Conservation (phyloP, 2,113 vertebrate species). For the Ursus arctos region DNA sequence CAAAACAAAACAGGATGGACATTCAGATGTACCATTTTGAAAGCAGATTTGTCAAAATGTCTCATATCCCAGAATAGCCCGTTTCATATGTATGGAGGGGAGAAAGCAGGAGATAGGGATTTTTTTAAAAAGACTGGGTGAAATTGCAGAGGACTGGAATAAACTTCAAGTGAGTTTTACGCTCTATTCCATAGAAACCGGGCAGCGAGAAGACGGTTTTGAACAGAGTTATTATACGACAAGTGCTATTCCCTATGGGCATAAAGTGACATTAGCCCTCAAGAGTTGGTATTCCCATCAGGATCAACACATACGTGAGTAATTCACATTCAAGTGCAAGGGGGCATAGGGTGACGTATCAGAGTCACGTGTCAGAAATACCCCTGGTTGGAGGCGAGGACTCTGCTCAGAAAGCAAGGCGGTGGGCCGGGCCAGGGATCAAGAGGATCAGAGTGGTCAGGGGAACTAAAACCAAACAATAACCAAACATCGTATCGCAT, state of each 20-base stretch:
- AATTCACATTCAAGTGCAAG: not conserved
- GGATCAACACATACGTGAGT: not conserved
- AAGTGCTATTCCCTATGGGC: not conserved
- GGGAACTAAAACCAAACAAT: not conserved
- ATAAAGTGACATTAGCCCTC: not conserved
- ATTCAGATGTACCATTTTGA: not conserved
- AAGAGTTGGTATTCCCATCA: not conserved
- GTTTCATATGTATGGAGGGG: not conserved
- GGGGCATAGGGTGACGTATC: not conserved
- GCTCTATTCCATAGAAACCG: not conserved
- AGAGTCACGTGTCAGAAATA: not conserved
- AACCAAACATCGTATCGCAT: not conserved
- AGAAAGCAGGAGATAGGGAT: not conserved
- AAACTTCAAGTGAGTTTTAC: not conserved
- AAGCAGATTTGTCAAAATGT: not conserved
- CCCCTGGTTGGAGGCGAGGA: not conserved
- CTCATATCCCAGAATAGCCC: not conserved
- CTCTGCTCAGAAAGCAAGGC: fast-evolving
- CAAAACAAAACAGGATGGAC: not conserved
- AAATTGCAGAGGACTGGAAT: not conserved
- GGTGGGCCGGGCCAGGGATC: not conserved
- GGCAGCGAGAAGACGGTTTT: not conserved
- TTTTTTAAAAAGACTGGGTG: not conserved
- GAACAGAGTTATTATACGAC: not conserved
- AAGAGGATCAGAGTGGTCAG: too few species aligned